Evolutionary conservation across 2,113 vertebrate genomes (phyloP), one percentile per base, ranked within the genome.

Genomic region (Psophia crepitans): DNA sequence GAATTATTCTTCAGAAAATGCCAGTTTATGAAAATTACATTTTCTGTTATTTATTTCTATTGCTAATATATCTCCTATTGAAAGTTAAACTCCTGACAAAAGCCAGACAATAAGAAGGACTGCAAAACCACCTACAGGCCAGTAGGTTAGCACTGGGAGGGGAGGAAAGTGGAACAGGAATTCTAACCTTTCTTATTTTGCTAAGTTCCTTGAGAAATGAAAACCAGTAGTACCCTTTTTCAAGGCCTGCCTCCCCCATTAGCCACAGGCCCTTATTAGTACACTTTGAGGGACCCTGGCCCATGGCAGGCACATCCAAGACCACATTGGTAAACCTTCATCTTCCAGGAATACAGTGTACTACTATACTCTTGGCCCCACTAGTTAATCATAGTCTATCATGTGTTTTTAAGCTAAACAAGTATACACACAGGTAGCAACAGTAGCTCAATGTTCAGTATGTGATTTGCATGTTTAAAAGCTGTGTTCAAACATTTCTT

Each of bases 241-340:
- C 51, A 54, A 78, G 13, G 22, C 4, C 13, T 41, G 5, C 21
- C 33, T 73, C 4, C 22, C 19, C 22, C 15, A 2, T 14, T 22
- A 39, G 20, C 12, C 35, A 49, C 16, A 57, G 27, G 7, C 14
- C 6, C 10, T 85, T 18, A 22, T 5, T 3, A 5, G 0, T 2
- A 4, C 5, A 12, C 6, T 54, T 44, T 27, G 74, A 69, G 16
- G 39, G 13, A 16, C 6, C 10, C 17, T 21, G 14, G 14, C 7
- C 32, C 44, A 20, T 15, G 41, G 19, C 37, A 51, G 78, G 48
- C 14, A 37, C n/a, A 48, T 23, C 35, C 15, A 49, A 44, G 44
- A 49, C 14, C 7, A 33, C 15, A 11, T 10, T 27, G 44, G 32
- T 15, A 32, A 71, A 22, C 15, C 8, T 43, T 12, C 4, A 1